A percentile compares a stretch with the other conserved stretches of the same genome.
Conservation (phyloP, 2,113 vertebrate genomes). For the Clupea harengus region DNA sequence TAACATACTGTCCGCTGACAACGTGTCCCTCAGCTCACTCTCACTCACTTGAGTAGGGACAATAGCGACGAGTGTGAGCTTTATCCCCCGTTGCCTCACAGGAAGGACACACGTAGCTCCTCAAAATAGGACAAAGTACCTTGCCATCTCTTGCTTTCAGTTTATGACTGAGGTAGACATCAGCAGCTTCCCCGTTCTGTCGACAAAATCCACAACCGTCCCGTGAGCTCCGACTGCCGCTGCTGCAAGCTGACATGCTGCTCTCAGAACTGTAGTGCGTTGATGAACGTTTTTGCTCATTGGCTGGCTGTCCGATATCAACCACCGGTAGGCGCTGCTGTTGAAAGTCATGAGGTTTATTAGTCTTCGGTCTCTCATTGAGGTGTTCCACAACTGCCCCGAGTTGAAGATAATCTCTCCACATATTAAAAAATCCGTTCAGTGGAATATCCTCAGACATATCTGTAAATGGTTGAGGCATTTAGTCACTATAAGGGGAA, state of each 20-base stretch:
- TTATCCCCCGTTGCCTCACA: constrained; percentile 73
- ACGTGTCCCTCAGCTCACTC: neutral
- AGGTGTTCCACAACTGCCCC: neutral
- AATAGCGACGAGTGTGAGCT: constrained; percentile 82
- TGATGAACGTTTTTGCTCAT: neutral
- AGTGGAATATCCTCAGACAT: neutral
- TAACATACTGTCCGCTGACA: neutral
- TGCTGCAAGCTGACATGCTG: neutral
- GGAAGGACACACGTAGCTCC: constrained; percentile 76
- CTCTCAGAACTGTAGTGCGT: neutral
- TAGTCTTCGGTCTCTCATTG: neutral
- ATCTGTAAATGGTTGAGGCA: neutral
- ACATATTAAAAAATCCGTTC: neutral
- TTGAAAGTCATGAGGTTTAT: neutral
- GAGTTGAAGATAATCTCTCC: constrained; percentile 6
- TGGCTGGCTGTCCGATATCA: neutral
- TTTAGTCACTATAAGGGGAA: neutral
- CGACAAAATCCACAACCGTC: constrained; percentile 74
- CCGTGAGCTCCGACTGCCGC: neutral
- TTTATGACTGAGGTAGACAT: constrained; percentile 73
- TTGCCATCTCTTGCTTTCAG: constrained; percentile 70
- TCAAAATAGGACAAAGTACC: constrained; percentile 76
- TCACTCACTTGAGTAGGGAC: constrained; percentile 53
- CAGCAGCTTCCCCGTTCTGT: constrained; percentile 75
- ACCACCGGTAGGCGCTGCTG: constrained; percentile 5